Percentiles rank a stretch among this genome's conserved stretches.
Conservation (phyloP, 2,113 vertebrate species). For the Arenaria interpres region DNA sequence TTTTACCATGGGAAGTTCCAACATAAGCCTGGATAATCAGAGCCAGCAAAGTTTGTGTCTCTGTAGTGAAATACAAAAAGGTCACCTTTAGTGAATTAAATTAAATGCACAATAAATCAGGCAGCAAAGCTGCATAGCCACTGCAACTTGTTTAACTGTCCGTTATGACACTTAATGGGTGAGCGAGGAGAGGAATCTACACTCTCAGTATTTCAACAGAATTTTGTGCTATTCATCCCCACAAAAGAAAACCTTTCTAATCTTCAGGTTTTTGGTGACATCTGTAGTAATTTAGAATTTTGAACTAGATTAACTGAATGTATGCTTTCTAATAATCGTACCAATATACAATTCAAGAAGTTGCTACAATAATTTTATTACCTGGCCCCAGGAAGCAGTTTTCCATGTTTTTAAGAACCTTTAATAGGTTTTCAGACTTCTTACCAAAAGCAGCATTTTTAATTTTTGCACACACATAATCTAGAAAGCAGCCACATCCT, state of each 20-base stretch:
- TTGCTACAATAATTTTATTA: not conserved
- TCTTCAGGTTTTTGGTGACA: not conserved
- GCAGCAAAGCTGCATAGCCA: not conserved
- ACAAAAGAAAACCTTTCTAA: not conserved
- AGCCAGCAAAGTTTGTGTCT: not conserved
- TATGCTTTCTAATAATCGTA: not conserved
- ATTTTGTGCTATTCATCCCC: not conserved
- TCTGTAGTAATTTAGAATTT: not conserved
- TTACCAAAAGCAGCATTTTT: not conserved
- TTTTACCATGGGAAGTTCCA: not conserved
- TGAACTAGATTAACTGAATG: not conserved
- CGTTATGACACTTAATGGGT: not conserved
- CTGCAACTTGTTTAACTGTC: constrained; percentile 24
- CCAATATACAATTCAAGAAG: not conserved
- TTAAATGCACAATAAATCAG: constrained; percentile 60
- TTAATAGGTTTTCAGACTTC: not conserved
- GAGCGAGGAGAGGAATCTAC: not conserved
- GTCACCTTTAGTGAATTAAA: constrained; percentile 67
- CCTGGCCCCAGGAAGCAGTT: not conserved
- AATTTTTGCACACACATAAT: not conserved
- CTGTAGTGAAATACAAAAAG: constrained; percentile 20
- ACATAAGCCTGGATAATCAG: not conserved
- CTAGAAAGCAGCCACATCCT: not conserved
- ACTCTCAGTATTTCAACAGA: not conserved
- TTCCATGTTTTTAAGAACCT: not conserved